A percentile compares a stretch with the other conserved stretches of the same genome.
phyloP scores from a whole-genome alignment of 1,140 invertebrate species.

The Amphibalanus amphitrite region DNA sequence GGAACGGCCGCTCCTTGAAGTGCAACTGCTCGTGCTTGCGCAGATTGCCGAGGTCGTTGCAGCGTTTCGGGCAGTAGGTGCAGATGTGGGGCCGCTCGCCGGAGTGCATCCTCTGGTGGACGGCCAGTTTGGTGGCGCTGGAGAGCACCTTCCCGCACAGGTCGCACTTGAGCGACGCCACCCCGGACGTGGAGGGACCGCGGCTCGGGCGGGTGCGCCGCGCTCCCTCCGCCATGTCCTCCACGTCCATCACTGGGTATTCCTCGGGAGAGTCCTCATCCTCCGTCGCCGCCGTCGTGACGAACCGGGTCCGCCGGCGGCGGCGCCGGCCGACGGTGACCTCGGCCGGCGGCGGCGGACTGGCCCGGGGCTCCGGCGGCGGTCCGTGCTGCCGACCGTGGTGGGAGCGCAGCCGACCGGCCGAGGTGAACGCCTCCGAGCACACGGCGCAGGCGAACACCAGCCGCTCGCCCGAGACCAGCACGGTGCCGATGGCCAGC shows the following conservation, averaged over 20 bases:
- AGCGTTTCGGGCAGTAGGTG: not conserved
- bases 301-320: too few relatives aligned
- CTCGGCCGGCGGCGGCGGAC: too few relatives aligned
- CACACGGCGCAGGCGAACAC: not conserved
- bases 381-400: not conserved
- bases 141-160: not conserved
- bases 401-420: not conserved
- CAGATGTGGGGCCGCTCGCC: not conserved
- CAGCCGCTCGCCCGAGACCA: not conserved
- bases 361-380: not conserved
- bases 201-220: too few relatives aligned
- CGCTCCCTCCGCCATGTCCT: not conserved
- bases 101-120: not conserved
- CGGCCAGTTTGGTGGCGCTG: not conserved
- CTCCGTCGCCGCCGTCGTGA: too few relatives aligned
- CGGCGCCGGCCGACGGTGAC: too few relatives aligned
- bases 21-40: not conserved
- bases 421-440: not conserved
- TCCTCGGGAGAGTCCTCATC: too few relatives aligned
- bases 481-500: not conserved
- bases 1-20: not conserved
- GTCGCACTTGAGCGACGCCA: not conserved
- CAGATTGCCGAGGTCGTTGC: not conserved
- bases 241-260: too few relatives aligned
- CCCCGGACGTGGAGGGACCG: too few relatives aligned